Conservation (phyloP, 1,140 invertebrate genomes). For the Paraescarpia echinospica region DNA sequence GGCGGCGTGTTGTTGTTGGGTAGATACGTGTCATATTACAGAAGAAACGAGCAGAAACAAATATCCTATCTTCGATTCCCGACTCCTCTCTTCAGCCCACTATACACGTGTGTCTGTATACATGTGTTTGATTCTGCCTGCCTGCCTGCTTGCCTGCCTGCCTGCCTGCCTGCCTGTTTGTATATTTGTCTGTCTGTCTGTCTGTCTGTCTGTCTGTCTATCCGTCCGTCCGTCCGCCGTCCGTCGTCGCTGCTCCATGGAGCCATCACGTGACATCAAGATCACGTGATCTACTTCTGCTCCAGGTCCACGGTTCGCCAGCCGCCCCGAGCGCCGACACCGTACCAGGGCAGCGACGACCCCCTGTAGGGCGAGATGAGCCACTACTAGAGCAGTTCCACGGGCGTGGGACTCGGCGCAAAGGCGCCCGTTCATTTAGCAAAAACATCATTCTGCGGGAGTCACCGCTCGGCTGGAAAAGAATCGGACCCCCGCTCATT, state of each 20-base stretch:
- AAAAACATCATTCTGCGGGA: not conserved
- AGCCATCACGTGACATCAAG: not conserved
- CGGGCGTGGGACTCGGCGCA: not conserved
- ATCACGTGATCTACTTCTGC: constrained; percentile 4
- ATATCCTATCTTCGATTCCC: not conserved
- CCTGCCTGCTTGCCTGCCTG: not conserved
- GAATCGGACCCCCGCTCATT: not conserved
- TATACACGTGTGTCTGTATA: constrained; percentile 13
- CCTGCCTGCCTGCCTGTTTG: not conserved
- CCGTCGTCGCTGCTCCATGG: not conserved
- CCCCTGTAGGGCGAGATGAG: not conserved
- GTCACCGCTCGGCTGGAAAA: not conserved
- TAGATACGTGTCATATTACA: too few relatives aligned
- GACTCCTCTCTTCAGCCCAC: not conserved
- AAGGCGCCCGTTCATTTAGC: not conserved
- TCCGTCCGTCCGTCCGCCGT: not conserved
- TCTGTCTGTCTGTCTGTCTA: constrained; percentile 17
- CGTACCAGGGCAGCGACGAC: not conserved
- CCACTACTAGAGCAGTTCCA: not conserved
- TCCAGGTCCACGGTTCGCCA: not conserved
- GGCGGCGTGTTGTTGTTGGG: too few relatives aligned
- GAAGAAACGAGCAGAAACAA: too few relatives aligned
- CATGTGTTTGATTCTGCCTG: not conserved
- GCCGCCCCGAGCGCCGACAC: not conserved
- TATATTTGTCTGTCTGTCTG: not conserved